Percentiles rank a stretch among this genome's conserved stretches.
Conservation (phyloP, 2,888 invertebrate species). For the Gerris lacustris region DNA sequence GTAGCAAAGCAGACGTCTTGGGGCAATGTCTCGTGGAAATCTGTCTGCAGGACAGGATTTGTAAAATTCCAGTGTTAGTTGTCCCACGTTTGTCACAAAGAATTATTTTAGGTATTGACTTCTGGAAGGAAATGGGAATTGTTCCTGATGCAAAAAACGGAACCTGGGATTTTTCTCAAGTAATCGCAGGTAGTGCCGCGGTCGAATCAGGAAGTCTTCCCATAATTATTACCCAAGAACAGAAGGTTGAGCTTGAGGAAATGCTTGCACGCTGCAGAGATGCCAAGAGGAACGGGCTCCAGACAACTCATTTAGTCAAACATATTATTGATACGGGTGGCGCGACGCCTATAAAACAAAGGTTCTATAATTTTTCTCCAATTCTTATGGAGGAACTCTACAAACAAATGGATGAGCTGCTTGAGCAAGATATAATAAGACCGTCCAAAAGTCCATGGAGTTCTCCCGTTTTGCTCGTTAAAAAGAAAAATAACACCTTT, state of each 20-base stretch:
- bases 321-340: not conserved
- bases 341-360: not conserved
- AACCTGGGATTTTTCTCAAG: constrained; percentile 12
- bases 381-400: not conserved
- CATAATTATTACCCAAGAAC: not conserved
- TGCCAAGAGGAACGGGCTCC: not conserved
- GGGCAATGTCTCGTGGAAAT: constrained; percentile 5
- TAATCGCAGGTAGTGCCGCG: not conserved
- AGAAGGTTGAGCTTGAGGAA: not conserved
- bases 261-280: not conserved
- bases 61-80: not conserved
- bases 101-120: constrained; percentile 16
- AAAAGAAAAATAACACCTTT: too few species aligned
- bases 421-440: not conserved
- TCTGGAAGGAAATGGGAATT: constrained; percentile 13
- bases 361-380: not conserved
- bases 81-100: constrained; percentile 11
- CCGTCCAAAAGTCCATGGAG: too few species aligned
- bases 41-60: not conserved
- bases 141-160: constrained; percentile 9
- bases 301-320: not conserved
- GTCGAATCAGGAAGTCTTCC: not conserved
- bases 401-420: not conserved
- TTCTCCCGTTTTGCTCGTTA: too few species aligned
- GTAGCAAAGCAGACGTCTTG: not conserved